Percentiles rank a stretch among this genome's conserved stretches.
phyloP scores from a whole-genome alignment of 1,140 invertebrate species.

The Phymastichus coffea region DNA sequence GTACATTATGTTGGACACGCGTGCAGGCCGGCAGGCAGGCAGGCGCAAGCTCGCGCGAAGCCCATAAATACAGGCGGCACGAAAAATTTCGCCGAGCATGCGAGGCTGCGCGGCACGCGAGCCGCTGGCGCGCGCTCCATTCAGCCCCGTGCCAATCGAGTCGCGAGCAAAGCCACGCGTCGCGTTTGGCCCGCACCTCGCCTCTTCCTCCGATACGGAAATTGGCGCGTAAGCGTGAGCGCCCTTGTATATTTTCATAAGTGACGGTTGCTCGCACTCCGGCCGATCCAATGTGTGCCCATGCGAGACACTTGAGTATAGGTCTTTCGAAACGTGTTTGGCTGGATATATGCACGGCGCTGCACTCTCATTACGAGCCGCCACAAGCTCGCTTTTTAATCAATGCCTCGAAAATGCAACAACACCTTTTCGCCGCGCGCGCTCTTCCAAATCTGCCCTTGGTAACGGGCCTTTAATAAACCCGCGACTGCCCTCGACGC shows the following conservation, averaged over 20 bases:
- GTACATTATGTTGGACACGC: too few species aligned
- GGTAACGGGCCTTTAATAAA: too few species aligned
- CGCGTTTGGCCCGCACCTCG: neutral
- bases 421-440: too few species aligned
- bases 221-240: neutral
- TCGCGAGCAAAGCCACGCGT: neutral
- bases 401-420: neutral
- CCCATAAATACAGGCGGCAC: neutral
- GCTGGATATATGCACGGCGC: slow-evolving; percentile 1
- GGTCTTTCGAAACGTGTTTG: slow-evolving; percentile 8
- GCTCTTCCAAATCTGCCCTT: too few species aligned
- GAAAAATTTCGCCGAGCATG: neutral
- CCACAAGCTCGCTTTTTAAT: neutral
- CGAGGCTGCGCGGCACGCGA: too few species aligned
- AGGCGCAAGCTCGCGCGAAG: neutral
- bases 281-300: neutral
- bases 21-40: too few species aligned
- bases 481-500: too few species aligned
- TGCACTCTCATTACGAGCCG: neutral
- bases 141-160: neutral
- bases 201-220: neutral
- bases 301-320: slow-evolving; percentile 3
- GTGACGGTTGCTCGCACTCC: neutral
- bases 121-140: neutral
- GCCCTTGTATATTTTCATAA: neutral